Percentiles rank a stretch among this genome's conserved stretches.
Evolutionary conservation across 2,888 invertebrate species (phyloP).

Genomic region (Tinea pellionella): DNA sequence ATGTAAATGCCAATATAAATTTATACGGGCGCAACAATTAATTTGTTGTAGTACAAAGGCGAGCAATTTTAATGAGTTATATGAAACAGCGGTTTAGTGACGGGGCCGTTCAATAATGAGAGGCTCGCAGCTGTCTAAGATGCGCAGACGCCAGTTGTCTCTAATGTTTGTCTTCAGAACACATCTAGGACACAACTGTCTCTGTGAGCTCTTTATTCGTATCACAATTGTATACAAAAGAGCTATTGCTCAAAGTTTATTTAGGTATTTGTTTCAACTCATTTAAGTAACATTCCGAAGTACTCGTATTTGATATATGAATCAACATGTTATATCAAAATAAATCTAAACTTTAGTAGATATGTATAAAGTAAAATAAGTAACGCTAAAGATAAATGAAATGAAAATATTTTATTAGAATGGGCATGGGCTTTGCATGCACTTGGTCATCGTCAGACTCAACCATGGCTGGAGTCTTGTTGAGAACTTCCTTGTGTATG

Average conservation of each 20-base stretch:
- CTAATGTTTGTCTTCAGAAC: slow-evolving; percentile 42
- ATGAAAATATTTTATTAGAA: no score
- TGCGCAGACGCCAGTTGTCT: slow-evolving; percentile 64
- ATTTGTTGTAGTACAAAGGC: slow-evolving; percentile 42
- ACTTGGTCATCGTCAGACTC: no score
- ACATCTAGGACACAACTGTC: slow-evolving; percentile 11
- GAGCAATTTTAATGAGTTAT: slow-evolving; percentile 47
- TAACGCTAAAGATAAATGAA: no score
- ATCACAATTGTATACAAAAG: neutral
- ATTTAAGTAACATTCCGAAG: no score
- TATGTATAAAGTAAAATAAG: no score
- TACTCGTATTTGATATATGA: no score
- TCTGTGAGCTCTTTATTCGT: neutral
- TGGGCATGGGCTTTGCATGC: no score
- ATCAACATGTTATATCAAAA: no score
- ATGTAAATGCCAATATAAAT: slow-evolving; percentile 3
- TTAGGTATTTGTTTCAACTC: no score
- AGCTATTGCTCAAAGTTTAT: neutral
- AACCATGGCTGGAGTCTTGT: no score
- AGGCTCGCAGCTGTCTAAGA: slow-evolving; percentile 62
- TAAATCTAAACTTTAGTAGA: no score
- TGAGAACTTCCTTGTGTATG: no score
- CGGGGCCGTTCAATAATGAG: slow-evolving; percentile 50
- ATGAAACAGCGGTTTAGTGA: slow-evolving; percentile 43
- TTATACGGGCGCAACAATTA: slow-evolving; percentile 25